These are phyloP conservation scores for Germaria angustata DNA, from an alignment of 2,888 invertebrate genomes.

Conservation along the genomic window DNA sequence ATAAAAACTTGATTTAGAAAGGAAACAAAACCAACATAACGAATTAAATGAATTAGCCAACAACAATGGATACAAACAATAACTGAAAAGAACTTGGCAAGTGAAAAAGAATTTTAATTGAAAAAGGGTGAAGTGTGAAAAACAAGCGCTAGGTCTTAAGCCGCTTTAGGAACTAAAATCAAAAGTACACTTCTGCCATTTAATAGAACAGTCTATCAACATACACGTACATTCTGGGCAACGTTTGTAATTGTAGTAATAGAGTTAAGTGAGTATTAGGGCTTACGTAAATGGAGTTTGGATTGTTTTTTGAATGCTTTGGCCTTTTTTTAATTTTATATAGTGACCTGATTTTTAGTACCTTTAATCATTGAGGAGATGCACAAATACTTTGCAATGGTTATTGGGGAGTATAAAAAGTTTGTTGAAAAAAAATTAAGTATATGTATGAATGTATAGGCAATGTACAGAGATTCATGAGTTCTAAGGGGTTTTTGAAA, in stretches of 20 bases:
- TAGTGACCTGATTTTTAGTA: background rate
- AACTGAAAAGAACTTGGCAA: background rate
- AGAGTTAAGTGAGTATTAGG: background rate
- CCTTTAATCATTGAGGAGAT: too few species aligned
- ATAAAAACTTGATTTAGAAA: background rate
- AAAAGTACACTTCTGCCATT: slow-evolving; percentile 27
- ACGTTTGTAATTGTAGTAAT: background rate
- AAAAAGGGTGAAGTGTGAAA: slow-evolving; percentile 15
- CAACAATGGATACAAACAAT: background rate
- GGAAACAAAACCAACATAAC: background rate
- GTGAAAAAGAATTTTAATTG: background rate
- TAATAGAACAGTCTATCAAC: background rate
- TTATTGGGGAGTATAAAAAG: too few species aligned
- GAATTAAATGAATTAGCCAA: slow-evolving; percentile 11
- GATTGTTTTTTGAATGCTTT: background rate
- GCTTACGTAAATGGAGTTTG: background rate
- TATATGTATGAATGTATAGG: too few species aligned
- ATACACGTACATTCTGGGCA: background rate
- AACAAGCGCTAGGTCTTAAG: slow-evolving; percentile 34
- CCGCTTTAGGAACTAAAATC: slow-evolving; percentile 47
- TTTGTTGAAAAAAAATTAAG: too few species aligned
- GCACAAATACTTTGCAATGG: too few species aligned
- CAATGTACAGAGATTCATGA: too few species aligned
- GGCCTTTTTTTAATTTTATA: too few species aligned
- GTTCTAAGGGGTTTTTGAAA: too few species aligned